These are phyloP conservation scores for Scotopteryx bipunctaria DNA, from an alignment of 2,888 invertebrate species.

Conservation along the genomic window DNA sequence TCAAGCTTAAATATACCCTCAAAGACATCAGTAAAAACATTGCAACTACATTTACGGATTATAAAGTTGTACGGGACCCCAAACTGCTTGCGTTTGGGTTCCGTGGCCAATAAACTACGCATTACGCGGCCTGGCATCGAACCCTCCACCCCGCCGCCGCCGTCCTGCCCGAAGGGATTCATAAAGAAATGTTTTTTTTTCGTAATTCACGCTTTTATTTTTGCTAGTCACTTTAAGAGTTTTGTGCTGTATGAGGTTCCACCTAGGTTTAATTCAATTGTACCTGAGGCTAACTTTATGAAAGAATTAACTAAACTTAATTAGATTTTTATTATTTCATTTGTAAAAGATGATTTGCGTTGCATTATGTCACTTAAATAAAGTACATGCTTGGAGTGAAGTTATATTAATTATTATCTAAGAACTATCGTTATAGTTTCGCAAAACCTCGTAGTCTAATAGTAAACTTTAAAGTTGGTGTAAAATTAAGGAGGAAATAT, in stretches of 20 bases:
- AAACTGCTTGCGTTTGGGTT: conserved; percentile 60
- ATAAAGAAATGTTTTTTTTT: conserved; percentile 28
- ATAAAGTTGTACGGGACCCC: conserved; percentile 61
- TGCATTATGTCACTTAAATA: too few relatives aligned
- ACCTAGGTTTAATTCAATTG: neutral
- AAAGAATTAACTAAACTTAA: too few relatives aligned
- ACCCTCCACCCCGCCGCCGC: too few relatives aligned
- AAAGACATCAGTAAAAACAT: conserved; percentile 37
- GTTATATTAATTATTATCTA: too few relatives aligned
- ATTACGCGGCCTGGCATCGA: conserved; percentile 55
- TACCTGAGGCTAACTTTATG: too few relatives aligned
- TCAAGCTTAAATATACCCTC: conserved; percentile 23
- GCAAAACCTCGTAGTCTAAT: too few relatives aligned
- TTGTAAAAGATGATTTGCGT: too few relatives aligned
- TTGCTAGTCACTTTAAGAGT: conserved; percentile 11
- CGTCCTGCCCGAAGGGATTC: conserved; percentile 39
- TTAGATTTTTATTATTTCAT: too few relatives aligned
- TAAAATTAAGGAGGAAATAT: conserved; percentile 21
- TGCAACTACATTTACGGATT: conserved; percentile 68
- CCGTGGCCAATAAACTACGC: conserved; percentile 68
- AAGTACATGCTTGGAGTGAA: too few relatives aligned
- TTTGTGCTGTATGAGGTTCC: neutral
- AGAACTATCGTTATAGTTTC: too few relatives aligned
- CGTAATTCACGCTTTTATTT: conserved; percentile 24
- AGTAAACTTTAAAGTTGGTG: too few relatives aligned